Conservation (phyloP, 2,113 vertebrate genomes). For the Ceratotherium simum region DNA sequence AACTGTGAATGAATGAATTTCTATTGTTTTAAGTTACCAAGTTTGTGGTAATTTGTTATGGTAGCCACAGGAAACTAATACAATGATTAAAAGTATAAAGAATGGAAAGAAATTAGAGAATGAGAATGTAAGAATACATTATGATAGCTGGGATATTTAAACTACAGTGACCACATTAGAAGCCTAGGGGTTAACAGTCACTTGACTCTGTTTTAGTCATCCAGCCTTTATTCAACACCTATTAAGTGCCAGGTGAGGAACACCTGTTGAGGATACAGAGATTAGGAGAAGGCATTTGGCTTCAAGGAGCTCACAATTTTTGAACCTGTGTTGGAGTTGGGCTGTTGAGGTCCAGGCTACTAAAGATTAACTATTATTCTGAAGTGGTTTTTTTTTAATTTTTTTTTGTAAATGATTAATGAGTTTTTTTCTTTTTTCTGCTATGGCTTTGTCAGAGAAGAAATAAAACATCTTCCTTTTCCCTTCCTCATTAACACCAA, state of each 20-base stretch:
- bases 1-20: background rate
- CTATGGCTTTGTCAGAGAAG: background rate
- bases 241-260: background rate
- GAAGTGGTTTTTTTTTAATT: background rate
- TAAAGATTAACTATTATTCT: background rate
- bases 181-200: background rate
- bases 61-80: background rate
- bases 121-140: background rate
- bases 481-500: background rate
- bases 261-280: background rate
- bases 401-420: background rate
- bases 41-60: background rate
- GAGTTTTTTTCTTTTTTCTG: background rate
- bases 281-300: background rate
- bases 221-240: background rate
- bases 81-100: background rate
- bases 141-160: background rate
- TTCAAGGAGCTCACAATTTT: background rate
- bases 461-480: background rate
- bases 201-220: background rate
- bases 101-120: background rate
- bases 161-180: background rate
- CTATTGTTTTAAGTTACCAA: background rate
- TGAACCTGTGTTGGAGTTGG: background rate
- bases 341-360: background rate